Percentiles rank a stretch among this genome's conserved stretches.
phyloP scores from a whole-genome alignment of 2,113 vertebrate genomes.

The Python bivittatus region DNA sequence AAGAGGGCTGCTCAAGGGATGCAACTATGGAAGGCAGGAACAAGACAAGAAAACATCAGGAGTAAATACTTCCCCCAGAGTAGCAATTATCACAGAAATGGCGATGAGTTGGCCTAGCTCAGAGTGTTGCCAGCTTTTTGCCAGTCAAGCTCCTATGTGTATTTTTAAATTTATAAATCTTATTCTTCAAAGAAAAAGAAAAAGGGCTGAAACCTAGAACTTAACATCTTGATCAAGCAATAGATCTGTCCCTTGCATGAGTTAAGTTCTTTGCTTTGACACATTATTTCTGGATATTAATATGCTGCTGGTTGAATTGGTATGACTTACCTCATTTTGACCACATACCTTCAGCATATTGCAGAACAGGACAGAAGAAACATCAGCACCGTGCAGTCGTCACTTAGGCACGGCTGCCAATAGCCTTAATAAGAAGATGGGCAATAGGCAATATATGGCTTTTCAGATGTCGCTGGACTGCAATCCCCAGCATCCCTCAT shows the following conservation, averaged over 20 bases:
- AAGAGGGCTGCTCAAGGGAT: background rate
- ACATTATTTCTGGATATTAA: background rate
- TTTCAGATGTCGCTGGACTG: background rate
- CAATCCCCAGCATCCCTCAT: background rate
- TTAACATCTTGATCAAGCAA: slow-evolving; percentile 7
- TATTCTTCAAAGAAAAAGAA: slow-evolving; percentile 17
- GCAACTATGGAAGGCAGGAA: background rate
- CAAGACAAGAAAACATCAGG: background rate
- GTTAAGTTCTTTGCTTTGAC: background rate
- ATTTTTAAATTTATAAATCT: slow-evolving; percentile 22
- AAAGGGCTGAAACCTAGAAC: slow-evolving; percentile 32
- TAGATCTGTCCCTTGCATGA: background rate
- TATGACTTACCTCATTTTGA: background rate
- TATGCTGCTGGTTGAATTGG: background rate
- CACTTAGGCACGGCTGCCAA: background rate
- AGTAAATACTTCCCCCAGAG: background rate
- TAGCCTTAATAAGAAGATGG: background rate
- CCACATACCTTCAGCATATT: background rate
- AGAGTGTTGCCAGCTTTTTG: slow-evolving; percentile 45
- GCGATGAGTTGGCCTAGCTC: background rate
- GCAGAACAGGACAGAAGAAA: background rate
- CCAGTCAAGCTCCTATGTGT: background rate
- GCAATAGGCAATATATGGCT: background rate
- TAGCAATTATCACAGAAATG: slow-evolving; percentile 24
- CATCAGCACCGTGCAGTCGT: background rate